Evolutionary conservation across 1,140 invertebrate species (phyloP).

Genomic region (Lasioglossum baleicum): DNA sequence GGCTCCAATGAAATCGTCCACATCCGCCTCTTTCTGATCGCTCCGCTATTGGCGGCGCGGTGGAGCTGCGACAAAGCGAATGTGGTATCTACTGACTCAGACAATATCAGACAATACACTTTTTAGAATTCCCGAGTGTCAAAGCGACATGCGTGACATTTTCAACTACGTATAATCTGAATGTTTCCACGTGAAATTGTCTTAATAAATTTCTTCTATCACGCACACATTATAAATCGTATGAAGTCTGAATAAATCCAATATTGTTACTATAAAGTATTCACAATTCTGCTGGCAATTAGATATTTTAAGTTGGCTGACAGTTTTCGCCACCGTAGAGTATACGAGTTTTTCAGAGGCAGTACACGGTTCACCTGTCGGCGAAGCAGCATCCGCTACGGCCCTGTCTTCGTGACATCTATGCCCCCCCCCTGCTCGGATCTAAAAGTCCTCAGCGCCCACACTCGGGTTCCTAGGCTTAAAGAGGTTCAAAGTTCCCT

Average conservation of each 20-base stretch:
- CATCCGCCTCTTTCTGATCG: constrained; percentile 4
- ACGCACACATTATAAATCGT: too few relatives aligned
- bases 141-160: too few relatives aligned
- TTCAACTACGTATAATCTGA: too few relatives aligned
- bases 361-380: constrained; percentile 28
- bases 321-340: background rate
- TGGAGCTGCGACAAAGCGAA: background rate
- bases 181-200: too few relatives aligned
- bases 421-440: constrained; percentile 35
- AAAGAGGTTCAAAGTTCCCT: constrained; percentile 71
- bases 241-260: too few relatives aligned
- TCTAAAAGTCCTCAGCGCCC: constrained; percentile 66
- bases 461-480: constrained; percentile 67
- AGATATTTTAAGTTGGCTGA: too few relatives aligned
- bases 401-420: constrained; percentile 45
- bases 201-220: too few relatives aligned
- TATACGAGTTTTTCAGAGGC: background rate
- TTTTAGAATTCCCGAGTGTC: too few relatives aligned
- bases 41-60: background rate
- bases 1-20: background rate
- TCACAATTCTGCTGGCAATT: too few relatives aligned
- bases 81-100: background rate
- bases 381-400: constrained; percentile 34
- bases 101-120: background rate
- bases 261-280: too few relatives aligned